A percentile compares a stretch with the other conserved stretches of the same genome.
Conservation (phyloP, 1,140 invertebrate genomes). For the Manduca sexta region DNA sequence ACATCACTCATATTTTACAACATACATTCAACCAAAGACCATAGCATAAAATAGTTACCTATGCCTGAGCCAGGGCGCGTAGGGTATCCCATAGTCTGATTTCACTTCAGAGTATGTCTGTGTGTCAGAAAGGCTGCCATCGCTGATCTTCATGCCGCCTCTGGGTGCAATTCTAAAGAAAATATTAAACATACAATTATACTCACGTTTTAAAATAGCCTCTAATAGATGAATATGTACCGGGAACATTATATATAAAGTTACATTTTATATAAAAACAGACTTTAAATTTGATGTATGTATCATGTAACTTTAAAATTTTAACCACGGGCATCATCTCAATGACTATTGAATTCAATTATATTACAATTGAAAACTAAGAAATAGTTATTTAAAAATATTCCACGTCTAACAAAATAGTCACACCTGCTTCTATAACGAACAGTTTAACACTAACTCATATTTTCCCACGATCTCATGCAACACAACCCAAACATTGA, state of each 20-base stretch:
- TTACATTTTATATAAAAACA: too few relatives aligned
- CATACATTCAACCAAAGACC: slow-evolving; percentile 10
- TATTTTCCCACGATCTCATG: slow-evolving; percentile 23
- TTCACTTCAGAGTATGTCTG: slow-evolving; percentile 79
- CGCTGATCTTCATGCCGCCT: slow-evolving; percentile 77
- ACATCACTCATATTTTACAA: too few relatives aligned
- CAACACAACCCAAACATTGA: slow-evolving; percentile 20
- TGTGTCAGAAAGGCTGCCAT: slow-evolving; percentile 87
- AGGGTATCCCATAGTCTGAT: slow-evolving; percentile 79
- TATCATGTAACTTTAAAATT: too few relatives aligned
- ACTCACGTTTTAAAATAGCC: too few relatives aligned
- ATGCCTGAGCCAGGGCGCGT: slow-evolving; percentile 80
- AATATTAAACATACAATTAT: slow-evolving; percentile 11
- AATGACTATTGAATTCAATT: too few relatives aligned
- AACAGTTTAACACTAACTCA: slow-evolving; percentile 13
- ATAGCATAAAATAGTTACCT: slow-evolving; percentile 64
- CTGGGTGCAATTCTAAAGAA: slow-evolving; percentile 70
- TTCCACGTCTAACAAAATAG: too few relatives aligned
- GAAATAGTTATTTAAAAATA: too few relatives aligned
- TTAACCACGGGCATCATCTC: too few relatives aligned
- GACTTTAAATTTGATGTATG: too few relatives aligned
- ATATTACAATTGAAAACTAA: neutral
- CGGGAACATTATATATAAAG: too few relatives aligned
- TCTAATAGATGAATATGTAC: too few relatives aligned
- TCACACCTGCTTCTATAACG: too few relatives aligned